phyloP scores from a whole-genome alignment of 2,888 invertebrate genomes.

The Lutraria lutraria region DNA sequence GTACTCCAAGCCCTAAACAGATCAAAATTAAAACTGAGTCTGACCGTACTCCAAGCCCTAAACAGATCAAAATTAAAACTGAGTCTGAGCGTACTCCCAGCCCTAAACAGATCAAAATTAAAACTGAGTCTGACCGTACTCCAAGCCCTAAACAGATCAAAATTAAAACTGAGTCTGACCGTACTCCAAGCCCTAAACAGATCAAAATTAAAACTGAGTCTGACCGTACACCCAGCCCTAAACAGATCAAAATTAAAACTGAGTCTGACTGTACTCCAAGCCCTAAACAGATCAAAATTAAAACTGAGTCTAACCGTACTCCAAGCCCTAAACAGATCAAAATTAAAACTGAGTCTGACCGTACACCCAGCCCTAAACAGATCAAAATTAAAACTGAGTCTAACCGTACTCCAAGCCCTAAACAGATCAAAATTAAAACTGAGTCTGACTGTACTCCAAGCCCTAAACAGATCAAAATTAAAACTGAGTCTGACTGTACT shows the following conservation, averaged over 20 bases:
- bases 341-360: constrained; percentile 85
- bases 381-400: constrained; percentile 81
- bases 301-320: constrained; percentile 85
- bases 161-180: constrained; percentile 85
- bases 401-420: constrained; percentile 86
- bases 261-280: constrained; percentile 85
- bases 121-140: constrained; percentile 85
- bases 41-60: constrained; percentile 86
- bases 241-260: constrained; percentile 73
- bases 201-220: constrained; percentile 81
- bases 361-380: constrained; percentile 84
- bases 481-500: constrained; percentile 85
- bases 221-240: constrained; percentile 86
- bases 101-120: constrained; percentile 83
- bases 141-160: constrained; percentile 83
- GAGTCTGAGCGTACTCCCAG: constrained; percentile 85
- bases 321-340: constrained; percentile 83
- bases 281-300: constrained; percentile 83
- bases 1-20: constrained; percentile 84
- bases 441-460: constrained; percentile 85
- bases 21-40: constrained; percentile 81
- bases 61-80: constrained; percentile 73
- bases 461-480: constrained; percentile 83
- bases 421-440: constrained; percentile 73
- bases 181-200: constrained; percentile 84